Conservation (phyloP, 2,113 vertebrate species). For the Antennarius striatus region DNA sequence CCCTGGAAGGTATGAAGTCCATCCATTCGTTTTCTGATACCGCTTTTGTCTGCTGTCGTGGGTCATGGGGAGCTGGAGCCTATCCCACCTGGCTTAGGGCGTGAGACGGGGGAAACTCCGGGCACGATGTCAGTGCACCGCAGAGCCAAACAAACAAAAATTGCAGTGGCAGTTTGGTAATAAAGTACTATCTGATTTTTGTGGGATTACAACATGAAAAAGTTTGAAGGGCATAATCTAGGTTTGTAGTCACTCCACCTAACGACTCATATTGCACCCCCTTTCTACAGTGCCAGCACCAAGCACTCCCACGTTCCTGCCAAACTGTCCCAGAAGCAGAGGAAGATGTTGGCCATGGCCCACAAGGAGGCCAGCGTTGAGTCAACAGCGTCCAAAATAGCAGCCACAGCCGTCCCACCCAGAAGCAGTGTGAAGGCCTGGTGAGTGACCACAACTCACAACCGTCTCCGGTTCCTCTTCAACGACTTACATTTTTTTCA, state of each 20-base stretch:
- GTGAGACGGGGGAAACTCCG: no score
- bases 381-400: conserved; percentile 61
- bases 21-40: no score
- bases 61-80: no score
- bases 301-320: conserved; percentile 80
- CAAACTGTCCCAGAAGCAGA: conserved; percentile 96
- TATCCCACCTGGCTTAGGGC: no score
- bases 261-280: conserved; percentile 5
- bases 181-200: no score
- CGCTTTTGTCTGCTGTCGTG: no score
- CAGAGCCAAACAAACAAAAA: neutral
- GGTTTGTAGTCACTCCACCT: conserved; percentile 8
- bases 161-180: no score
- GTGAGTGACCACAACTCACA: conserved; percentile 75
- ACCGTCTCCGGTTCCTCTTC: neutral
- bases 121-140: no score
- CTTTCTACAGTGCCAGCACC: conserved; percentile 60
- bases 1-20: conserved; percentile 63
- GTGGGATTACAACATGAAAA: no score
- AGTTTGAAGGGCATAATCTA: no score
- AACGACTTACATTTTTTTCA: neutral
- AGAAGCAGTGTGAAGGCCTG: conserved; percentile 84
- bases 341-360: conserved; percentile 92
- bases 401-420: conserved; percentile 71
- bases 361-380: conserved; percentile 85